Evolutionary conservation across 2,113 vertebrate genomes (phyloP), one percentile per base, ranked within the genome.

Genomic region (Lophura nycthemera): DNA sequence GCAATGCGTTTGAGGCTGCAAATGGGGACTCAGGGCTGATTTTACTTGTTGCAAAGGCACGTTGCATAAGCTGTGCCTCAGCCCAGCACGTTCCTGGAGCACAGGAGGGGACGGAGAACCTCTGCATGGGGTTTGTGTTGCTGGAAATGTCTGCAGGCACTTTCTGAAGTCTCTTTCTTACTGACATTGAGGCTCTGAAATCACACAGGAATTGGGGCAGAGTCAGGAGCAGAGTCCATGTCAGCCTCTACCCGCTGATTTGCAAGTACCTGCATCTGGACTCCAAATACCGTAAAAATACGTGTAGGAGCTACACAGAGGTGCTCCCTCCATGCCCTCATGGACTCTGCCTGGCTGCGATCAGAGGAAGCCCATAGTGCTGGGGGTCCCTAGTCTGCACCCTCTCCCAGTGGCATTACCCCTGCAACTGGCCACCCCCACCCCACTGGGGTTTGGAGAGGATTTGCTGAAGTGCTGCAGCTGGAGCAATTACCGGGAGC

Each of bases 341-440:
- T 40, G 16, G 25, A 66, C 20, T 8, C 8, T 1, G 1, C 4
- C 2, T 0, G 0, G 1, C 56, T 76, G 40, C 38, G 16, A 56
- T 48, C 52, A 45, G 43, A n/a, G 19, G 50, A 16, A 82, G 2
- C 2, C 20, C 4, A 25, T 5, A 6, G 24, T 48, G 6, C 17
- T 13, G 6, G 22, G 1, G 10, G 21, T 56, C 27, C 16, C 34
- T 48, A 89, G 1, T 11, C 50, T 42, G 21, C 42, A 71, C 12
- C 52, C 54, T 32, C 30, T 32, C 25, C 8, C 36, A 24, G 18
- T n/a, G 5, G 21, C 29, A 65, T 10, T 0, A 8, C 2, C 20
- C 29, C 42, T 1, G 0, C 1, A 3, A 30, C 54, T 59, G 2
- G 4, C 24, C 40, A 10, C 2, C 5, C 20, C 13, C 7, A 43